Evolutionary conservation across 2,113 vertebrate genomes (phyloP).

Genomic region (Delphinus delphis): DNA sequence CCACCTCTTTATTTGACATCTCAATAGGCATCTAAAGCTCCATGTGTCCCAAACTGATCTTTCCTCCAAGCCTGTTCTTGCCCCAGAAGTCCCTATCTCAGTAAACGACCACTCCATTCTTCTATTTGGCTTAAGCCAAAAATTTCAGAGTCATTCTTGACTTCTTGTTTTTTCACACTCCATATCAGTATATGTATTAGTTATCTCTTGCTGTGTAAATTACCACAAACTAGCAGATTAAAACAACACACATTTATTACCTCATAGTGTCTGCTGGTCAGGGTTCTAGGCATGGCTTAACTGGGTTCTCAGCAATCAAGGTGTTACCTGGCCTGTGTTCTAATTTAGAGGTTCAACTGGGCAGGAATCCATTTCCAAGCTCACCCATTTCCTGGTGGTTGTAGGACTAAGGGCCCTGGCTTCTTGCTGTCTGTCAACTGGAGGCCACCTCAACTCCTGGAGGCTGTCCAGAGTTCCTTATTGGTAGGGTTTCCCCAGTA

Average conservation of each 20-base stretch:
- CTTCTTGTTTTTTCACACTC: neutral
- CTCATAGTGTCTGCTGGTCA: neutral
- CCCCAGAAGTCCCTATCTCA: neutral
- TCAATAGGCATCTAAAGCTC: neutral
- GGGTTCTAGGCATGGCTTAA: neutral
- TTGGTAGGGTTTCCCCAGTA: neutral
- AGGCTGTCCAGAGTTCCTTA: neutral
- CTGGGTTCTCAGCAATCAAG: neutral
- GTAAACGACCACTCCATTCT: neutral
- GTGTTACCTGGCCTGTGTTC: neutral
- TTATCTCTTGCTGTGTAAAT: neutral
- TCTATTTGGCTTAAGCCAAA: neutral
- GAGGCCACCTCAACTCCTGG: neutral
- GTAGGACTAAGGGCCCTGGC: neutral
- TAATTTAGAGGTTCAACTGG: neutral
- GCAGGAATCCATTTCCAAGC: neutral
- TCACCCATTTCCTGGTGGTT: neutral
- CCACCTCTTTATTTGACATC: neutral
- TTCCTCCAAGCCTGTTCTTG: neutral
- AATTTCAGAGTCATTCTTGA: neutral
- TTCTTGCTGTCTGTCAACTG: neutral
- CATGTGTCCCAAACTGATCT: neutral
- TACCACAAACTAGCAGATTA: neutral
- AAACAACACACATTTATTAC: neutral
- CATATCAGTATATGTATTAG: neutral